Evolutionary conservation across 2,113 vertebrate genomes (phyloP).

Genomic region (Phrynosoma platyrhinos): DNA sequence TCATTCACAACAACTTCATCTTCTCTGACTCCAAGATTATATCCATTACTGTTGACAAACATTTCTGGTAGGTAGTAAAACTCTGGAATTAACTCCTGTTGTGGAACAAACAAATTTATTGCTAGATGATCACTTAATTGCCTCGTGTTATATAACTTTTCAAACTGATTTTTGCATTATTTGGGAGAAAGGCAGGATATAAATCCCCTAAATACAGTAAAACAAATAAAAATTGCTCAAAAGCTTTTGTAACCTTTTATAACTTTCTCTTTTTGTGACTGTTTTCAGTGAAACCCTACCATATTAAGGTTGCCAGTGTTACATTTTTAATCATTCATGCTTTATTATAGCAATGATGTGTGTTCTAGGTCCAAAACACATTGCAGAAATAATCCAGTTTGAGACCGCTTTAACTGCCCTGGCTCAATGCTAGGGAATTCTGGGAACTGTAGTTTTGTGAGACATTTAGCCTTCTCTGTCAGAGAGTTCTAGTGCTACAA

Average conservation of each 20-base stretch:
- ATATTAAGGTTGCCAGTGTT: neutral
- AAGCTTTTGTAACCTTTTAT: slow-evolving; percentile 26
- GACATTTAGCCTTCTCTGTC: too few relatives aligned
- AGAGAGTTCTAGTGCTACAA: too few relatives aligned
- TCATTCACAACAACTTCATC: slow-evolving; percentile 89
- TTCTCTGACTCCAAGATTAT: slow-evolving; percentile 90
- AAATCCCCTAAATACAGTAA: too few relatives aligned
- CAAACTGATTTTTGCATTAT: neutral
- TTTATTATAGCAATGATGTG: neutral
- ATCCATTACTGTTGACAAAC: slow-evolving; percentile 97
- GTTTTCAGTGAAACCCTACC: neutral
- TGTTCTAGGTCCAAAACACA: neutral
- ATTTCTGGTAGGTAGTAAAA: slow-evolving; percentile 99
- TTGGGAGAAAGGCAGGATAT: neutral
- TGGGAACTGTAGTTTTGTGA: too few relatives aligned
- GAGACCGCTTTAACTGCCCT: too few relatives aligned
- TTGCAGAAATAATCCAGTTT: too few relatives aligned
- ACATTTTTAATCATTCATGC: slow-evolving; percentile 4
- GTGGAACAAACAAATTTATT: slow-evolving; percentile 50
- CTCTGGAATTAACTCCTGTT: slow-evolving; percentile 94
- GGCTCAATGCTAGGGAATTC: too few relatives aligned
- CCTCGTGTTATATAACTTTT: neutral
- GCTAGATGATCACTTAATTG: slow-evolving; percentile 18
- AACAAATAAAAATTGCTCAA: neutral
- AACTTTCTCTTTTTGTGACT: neutral